Conservation (phyloP, 2,113 vertebrate genomes). For the Odobenus rosmarus region DNA sequence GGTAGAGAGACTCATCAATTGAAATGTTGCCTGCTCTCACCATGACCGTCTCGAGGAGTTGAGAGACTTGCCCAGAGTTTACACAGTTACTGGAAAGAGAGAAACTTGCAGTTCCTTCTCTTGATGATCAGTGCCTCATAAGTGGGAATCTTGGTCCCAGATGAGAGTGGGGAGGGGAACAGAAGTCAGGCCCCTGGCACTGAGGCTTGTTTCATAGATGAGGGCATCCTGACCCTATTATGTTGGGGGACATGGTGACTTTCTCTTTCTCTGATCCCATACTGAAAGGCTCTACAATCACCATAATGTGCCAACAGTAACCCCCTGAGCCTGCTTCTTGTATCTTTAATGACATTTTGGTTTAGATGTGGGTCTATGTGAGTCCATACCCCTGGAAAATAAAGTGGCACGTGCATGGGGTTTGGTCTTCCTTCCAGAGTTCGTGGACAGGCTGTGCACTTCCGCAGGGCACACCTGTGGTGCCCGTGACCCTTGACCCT, state of each 20-base stretch:
- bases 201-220: not conserved
- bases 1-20: not conserved
- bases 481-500: not conserved
- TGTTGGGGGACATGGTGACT: not conserved
- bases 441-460: not conserved
- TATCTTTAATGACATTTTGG: not conserved
- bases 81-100: not conserved
- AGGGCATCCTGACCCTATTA: not conserved
- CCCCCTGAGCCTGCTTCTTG: not conserved
- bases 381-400: not conserved
- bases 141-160: not conserved
- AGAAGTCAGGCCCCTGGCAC: not conserved
- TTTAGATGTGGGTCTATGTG: not conserved
- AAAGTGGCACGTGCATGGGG: not conserved
- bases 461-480: not conserved
- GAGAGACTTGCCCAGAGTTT: not conserved
- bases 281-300: not conserved
- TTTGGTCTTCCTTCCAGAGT: not conserved
- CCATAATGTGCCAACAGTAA: not conserved
- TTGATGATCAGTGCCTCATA: not conserved
- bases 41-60: not conserved
- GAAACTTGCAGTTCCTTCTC: not conserved
- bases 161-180: not conserved
- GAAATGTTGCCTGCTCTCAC: not conserved
- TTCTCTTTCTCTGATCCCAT: not conserved